These are phyloP conservation scores for Saccopteryx leptura DNA, from an alignment of 2,113 vertebrate species.

Conservation along the genomic window DNA sequence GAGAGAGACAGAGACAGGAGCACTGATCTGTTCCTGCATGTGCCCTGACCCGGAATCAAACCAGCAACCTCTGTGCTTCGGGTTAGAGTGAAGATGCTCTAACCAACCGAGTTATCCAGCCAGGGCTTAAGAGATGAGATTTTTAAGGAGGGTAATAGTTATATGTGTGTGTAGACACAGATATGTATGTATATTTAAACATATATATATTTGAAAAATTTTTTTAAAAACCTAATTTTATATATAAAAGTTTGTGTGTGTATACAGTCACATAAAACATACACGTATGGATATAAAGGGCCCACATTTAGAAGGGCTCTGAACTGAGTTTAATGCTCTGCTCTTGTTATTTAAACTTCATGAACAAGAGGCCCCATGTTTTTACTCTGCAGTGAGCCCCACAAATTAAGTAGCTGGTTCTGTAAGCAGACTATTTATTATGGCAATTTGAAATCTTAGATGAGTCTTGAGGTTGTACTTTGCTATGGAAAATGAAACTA, in stretches of 20 bases:
- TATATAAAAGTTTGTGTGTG: neutral
- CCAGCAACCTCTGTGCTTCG: too few species aligned
- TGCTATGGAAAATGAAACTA: neutral
- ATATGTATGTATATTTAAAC: neutral
- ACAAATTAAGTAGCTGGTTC: neutral
- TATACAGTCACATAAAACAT: neutral
- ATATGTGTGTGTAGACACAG: neutral
- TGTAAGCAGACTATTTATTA: neutral
- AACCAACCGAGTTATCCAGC: too few species aligned
- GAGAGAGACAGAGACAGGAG: too few species aligned
- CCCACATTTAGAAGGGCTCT: neutral
- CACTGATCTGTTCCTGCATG: too few species aligned
- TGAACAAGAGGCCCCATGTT: neutral
- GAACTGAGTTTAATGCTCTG: neutral
- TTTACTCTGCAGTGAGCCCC: neutral
- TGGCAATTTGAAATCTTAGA: neutral
- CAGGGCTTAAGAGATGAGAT: neutral
- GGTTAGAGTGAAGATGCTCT: too few species aligned
- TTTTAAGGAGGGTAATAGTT: neutral
- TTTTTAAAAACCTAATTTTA: neutral
- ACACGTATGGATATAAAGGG: neutral
- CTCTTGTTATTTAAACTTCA: neutral
- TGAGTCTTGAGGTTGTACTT: neutral
- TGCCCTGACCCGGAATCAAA: too few species aligned
- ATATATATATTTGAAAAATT: neutral